phyloP scores from a whole-genome alignment of 2,113 vertebrate species.

The Dromaius novaehollandiae region DNA sequence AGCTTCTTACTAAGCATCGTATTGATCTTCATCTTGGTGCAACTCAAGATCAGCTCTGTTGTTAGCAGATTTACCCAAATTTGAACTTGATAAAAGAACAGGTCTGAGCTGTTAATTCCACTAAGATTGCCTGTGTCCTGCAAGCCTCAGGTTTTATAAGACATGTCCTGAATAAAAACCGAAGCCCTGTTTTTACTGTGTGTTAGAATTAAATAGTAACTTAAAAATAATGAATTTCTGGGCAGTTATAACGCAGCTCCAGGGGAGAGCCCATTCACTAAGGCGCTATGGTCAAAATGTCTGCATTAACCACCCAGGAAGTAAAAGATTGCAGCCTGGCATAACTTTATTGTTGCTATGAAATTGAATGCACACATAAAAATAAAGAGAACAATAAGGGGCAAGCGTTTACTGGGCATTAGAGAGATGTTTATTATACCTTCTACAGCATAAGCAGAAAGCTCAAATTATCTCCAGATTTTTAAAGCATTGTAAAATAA shows the following conservation, averaged over 20 bases:
- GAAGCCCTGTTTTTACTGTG: background rate
- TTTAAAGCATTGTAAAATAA: slow-evolving; percentile 60
- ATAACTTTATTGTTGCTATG: slow-evolving; percentile 66
- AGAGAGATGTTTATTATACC: slow-evolving; percentile 64
- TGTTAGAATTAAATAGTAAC: slow-evolving; percentile 1
- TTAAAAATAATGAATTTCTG: slow-evolving; percentile 12
- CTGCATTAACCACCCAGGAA: slow-evolving; percentile 59
- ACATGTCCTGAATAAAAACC: background rate
- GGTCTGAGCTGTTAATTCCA: background rate
- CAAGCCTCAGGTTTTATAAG: background rate
- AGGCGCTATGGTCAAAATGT: background rate
- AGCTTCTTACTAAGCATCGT: background rate
- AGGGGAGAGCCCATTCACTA: background rate
- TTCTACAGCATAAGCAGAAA: slow-evolving; percentile 57
- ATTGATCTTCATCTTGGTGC: background rate
- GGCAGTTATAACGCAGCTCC: background rate
- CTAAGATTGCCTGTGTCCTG: background rate
- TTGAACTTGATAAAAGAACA: background rate
- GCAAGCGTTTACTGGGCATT: slow-evolving; percentile 59
- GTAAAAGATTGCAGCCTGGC: slow-evolving; percentile 52
- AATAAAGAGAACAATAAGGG: slow-evolving; percentile 54
- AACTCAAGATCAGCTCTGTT: background rate
- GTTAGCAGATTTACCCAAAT: background rate
- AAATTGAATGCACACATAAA: slow-evolving; percentile 71
- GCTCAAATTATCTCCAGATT: slow-evolving; percentile 69